phyloP scores from a whole-genome alignment of 2,888 invertebrate species.

The Oscheius sp. region DNA sequence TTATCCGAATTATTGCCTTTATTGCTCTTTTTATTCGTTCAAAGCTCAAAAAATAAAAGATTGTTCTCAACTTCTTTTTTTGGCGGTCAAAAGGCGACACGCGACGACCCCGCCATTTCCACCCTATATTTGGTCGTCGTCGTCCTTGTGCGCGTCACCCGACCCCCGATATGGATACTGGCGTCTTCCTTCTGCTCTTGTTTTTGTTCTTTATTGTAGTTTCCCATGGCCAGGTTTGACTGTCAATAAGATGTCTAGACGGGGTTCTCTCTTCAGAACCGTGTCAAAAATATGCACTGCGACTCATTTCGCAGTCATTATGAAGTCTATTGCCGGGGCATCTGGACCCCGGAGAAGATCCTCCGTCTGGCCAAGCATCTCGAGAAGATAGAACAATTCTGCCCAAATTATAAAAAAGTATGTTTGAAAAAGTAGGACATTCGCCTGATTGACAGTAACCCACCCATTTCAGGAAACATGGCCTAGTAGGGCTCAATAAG shows the following conservation, averaged over 20 bases:
- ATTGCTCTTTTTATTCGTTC: conserved; percentile 59
- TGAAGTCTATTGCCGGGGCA: conserved; percentile 47
- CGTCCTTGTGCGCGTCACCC: not conserved
- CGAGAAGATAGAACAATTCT: conserved; percentile 46
- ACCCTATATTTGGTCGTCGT: not conserved
- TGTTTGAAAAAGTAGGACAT: conserved; percentile 33
- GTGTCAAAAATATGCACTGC: conserved; percentile 8
- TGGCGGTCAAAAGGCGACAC: not conserved
- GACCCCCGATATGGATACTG: not conserved
- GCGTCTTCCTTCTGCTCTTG: conserved; percentile 11
- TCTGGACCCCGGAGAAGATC: conserved; percentile 49
- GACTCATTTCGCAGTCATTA: conserved; percentile 38
- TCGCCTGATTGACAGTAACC: not conserved
- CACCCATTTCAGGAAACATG: not conserved
- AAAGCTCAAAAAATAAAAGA: conserved; percentile 48
- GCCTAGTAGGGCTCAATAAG: not conserved
- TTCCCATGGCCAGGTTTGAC: conserved; percentile 12
- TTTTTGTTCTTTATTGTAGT: not conserved
- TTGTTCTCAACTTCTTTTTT: not conserved
- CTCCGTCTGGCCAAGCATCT: conserved; percentile 36
- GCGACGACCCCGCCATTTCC: not conserved
- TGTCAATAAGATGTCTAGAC: not conserved
- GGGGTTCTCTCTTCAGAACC: not conserved
- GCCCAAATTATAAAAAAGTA: conserved; percentile 43
- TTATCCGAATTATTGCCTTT: conserved; percentile 63